Conservation (phyloP, 2,113 vertebrate genomes). For the Cyanistes caeruleus region DNA sequence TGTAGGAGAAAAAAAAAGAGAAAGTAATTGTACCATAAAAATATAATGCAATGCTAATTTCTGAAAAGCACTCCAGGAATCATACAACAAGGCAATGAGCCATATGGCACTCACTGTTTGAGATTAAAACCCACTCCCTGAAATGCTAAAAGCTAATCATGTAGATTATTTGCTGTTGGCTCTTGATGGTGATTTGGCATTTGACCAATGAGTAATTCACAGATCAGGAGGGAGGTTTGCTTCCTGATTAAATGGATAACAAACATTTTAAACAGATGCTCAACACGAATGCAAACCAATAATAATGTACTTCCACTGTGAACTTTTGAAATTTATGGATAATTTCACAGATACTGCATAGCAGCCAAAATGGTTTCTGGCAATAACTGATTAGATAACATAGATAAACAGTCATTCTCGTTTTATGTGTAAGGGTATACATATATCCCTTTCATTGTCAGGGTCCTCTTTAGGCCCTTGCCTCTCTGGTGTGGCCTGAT, state of each 20-base stretch:
- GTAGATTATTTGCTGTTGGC: slow-evolving; percentile 22
- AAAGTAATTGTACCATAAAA: slow-evolving; percentile 2
- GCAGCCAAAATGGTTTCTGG: not conserved
- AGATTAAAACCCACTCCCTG: not conserved
- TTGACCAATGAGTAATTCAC: slow-evolving; percentile 33
- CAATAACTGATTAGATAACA: not conserved
- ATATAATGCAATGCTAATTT: slow-evolving; percentile 11
- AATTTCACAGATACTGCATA: not conserved
- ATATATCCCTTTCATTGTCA: not conserved
- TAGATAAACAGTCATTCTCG: not conserved
- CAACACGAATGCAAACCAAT: not conserved
- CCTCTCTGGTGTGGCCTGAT: not conserved
- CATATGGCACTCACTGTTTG: slow-evolving; percentile 3
- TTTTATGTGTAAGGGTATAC: not conserved
- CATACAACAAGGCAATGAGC: not conserved
- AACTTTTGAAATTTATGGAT: slow-evolving; percentile 10
- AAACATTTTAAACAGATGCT: slow-evolving; percentile 29
- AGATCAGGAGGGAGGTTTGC: slow-evolving; percentile 4
- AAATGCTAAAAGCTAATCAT: slow-evolving; percentile 31
- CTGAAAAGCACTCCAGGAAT: not conserved
- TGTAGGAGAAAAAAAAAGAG: not conserved
- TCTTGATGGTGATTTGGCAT: slow-evolving; percentile 29
- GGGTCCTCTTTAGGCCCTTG: not conserved
- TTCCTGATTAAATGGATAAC: slow-evolving; percentile 36
- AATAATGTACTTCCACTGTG: not conserved